Evolutionary conservation across 2,797 vertebrate species (phyloP).

Genomic region (Hypotaenidia okinawae): DNA sequence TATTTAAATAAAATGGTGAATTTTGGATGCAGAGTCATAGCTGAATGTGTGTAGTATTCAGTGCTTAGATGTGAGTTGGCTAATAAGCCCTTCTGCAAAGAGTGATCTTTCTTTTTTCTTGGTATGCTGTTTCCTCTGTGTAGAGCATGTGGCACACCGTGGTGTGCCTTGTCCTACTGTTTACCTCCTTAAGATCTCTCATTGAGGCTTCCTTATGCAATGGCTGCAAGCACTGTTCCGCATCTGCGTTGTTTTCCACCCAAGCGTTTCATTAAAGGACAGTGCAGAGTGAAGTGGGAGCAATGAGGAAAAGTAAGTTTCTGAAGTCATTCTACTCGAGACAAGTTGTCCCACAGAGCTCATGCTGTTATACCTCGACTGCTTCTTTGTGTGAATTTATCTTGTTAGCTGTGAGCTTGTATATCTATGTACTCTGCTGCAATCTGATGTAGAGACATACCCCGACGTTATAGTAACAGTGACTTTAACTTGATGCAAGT

Average conservation of each 20-base stretch:
- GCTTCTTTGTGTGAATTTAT: neutral
- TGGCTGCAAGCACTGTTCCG: neutral
- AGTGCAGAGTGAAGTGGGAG: neutral
- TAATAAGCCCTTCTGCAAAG: neutral
- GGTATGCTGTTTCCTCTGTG: neutral
- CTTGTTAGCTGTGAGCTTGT: neutral
- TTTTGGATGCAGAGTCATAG: neutral
- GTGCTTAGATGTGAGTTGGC: neutral
- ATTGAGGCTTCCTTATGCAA: neutral
- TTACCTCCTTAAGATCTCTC: neutral
- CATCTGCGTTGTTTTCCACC: neutral
- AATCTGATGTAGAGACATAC: too few relatives aligned
- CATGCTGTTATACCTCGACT: neutral
- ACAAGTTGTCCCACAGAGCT: neutral
- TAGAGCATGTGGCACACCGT: neutral
- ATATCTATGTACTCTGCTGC: neutral
- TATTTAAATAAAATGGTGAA: neutral
- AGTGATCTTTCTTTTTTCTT: neutral
- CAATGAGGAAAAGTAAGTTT: neutral
- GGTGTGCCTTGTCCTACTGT: neutral
- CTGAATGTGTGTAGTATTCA: neutral
- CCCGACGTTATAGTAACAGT: too few relatives aligned
- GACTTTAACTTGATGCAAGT: too few relatives aligned
- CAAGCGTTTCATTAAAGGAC: neutral
- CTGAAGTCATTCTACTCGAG: neutral